These are phyloP conservation scores for Rhombomys opimus DNA, from an alignment of 2,113 vertebrate species.

Conservation along the genomic window DNA sequence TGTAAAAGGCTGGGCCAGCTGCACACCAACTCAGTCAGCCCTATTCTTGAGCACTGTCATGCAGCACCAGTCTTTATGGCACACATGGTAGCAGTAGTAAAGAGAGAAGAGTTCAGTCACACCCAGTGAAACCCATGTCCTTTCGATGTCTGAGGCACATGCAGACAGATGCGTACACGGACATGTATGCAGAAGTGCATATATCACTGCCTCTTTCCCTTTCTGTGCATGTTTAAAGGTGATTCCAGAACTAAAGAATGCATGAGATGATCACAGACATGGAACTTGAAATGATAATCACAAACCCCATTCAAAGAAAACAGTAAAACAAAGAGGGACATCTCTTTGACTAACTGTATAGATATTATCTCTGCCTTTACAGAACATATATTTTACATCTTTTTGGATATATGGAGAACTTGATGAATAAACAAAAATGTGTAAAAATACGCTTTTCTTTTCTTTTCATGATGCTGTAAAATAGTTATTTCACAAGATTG, in stretches of 20 bases:
- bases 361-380: background rate
- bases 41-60: background rate
- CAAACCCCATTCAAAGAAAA: background rate
- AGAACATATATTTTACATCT: background rate
- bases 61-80: background rate
- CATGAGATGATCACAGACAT: background rate
- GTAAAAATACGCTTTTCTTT: background rate
- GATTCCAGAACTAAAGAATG: background rate
- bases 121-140: fast-evolving
- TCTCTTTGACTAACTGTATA: background rate
- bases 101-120: background rate
- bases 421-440: background rate
- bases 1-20: fast-evolving
- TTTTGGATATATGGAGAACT: background rate
- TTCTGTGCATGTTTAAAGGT: background rate
- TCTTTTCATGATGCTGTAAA: background rate
- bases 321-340: background rate
- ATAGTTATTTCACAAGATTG: background rate
- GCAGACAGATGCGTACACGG: background rate
- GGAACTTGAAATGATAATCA: background rate
- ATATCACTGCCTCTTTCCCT: background rate
- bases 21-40: background rate
- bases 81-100: background rate
- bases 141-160: background rate
- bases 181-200: background rate